A percentile compares a stretch with the other conserved stretches of the same genome.
These are phyloP conservation scores for Orussus abietinus DNA, from an alignment of 1,140 invertebrate species.

Conservation along the genomic window DNA sequence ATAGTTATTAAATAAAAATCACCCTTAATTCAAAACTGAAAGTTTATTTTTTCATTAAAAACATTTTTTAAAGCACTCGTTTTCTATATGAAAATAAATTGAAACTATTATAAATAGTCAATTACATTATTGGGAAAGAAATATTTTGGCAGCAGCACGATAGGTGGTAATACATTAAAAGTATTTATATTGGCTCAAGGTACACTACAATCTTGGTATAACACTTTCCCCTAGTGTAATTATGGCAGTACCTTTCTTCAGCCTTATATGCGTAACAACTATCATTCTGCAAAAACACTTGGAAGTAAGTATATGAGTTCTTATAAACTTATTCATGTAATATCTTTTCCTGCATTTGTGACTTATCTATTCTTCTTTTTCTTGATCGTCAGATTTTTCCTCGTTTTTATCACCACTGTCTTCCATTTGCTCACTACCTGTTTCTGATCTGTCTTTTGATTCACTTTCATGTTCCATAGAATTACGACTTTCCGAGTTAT, in stretches of 20 bases:
- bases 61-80: no score
- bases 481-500: conserved; percentile 32
- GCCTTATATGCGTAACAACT: conserved; percentile 30
- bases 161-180: no score
- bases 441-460: conserved; percentile 39
- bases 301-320: conserved; percentile 20
- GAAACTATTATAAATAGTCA: no score
- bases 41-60: background rate
- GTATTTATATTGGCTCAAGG: no score
- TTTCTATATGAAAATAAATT: no score
- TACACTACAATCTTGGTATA: conserved; percentile 7
- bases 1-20: no score
- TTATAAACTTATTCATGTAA: no score
- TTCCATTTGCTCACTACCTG: conserved; percentile 36
- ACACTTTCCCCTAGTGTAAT: conserved; percentile 11
- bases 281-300: conserved; percentile 24
- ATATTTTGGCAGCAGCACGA: no score
- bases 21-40: no score
- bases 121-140: no score
- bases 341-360: background rate
- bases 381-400: conserved; percentile 46
- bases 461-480: conserved; percentile 33
- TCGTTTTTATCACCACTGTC: conserved; percentile 41
- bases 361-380: conserved; percentile 47
- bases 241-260: conserved; percentile 34